Conservation (phyloP, 2,888 invertebrate species). For the Lomographa bimaculata region DNA sequence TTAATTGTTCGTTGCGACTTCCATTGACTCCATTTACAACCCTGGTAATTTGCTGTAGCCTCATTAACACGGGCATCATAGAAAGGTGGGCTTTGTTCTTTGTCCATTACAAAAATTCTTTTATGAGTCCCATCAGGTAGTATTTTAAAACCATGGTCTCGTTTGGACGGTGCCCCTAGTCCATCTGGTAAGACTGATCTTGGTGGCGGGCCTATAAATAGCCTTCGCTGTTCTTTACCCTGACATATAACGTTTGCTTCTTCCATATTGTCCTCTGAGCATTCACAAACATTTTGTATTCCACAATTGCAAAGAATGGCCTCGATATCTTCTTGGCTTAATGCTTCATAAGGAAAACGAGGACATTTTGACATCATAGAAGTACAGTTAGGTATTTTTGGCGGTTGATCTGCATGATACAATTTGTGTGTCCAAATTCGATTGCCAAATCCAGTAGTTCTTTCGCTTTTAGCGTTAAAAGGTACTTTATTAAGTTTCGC, state of each 20-base stretch:
- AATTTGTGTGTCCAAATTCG: constrained; percentile 63
- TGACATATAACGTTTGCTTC: constrained; percentile 47
- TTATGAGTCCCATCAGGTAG: constrained; percentile 39
- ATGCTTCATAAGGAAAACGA: constrained; percentile 62
- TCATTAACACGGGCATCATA: constrained; percentile 56
- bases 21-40: constrained; percentile 72
- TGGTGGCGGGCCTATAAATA: constrained; percentile 57
- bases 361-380: constrained; percentile 56
- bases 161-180: constrained; percentile 47
- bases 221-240: constrained; percentile 44
- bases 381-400: constrained; percentile 56
- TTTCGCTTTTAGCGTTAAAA: no score
- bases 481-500: constrained; percentile 46
- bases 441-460: constrained; percentile 37
- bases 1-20: constrained; percentile 44
- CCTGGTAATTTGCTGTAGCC: constrained; percentile 58
- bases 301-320: constrained; percentile 62
- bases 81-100: constrained; percentile 51
- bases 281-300: constrained; percentile 52
- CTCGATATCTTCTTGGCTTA: constrained; percentile 56
- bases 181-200: constrained; percentile 38
- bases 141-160: constrained; percentile 45
- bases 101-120: constrained; percentile 31
- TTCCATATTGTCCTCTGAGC: constrained; percentile 42
- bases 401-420: constrained; percentile 30